Conservation (phyloP, 2,888 invertebrate species). For the Cenopis cana region DNA sequence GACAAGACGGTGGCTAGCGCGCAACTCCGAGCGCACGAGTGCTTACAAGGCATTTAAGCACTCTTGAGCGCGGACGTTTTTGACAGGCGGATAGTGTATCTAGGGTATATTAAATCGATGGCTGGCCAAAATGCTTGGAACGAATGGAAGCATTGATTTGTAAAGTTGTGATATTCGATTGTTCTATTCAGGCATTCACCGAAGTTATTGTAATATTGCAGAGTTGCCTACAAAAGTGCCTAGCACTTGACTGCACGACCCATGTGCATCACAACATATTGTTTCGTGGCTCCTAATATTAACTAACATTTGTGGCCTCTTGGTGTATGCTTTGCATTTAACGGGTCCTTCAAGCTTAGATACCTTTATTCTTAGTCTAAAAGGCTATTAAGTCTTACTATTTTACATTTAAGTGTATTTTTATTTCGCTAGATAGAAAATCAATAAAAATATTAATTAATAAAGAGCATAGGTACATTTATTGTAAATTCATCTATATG, state of each 20-base stretch:
- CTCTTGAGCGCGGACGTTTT: too few species aligned
- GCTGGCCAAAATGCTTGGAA: neutral
- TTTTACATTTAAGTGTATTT: constrained; percentile 29
- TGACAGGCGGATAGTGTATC: too few species aligned
- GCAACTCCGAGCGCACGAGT: too few species aligned
- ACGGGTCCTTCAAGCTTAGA: constrained; percentile 18
- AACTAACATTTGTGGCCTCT: constrained; percentile 42
- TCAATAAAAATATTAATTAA: constrained; percentile 40
- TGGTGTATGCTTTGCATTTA: constrained; percentile 33
- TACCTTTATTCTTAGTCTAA: constrained; percentile 31
- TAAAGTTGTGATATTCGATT: constrained; percentile 11
- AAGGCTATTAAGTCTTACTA: constrained; percentile 33
- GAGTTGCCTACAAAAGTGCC: constrained; percentile 37
- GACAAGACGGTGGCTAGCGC: too few species aligned
- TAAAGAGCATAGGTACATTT: constrained; percentile 28
- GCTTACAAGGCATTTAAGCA: too few species aligned
- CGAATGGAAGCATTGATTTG: neutral
- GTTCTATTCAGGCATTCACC: constrained; percentile 18
- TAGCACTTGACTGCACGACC: constrained; percentile 32
- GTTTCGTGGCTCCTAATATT: constrained; percentile 31
- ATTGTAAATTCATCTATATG: constrained; percentile 42
- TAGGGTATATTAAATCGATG: too few species aligned
- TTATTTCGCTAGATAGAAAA: constrained; percentile 43
- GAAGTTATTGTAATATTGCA: constrained; percentile 17
- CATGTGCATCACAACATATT: constrained; percentile 20